These are phyloP conservation scores for Ammodytes dubius DNA, from an alignment of 2,113 vertebrate genomes.

Conservation along the genomic window DNA sequence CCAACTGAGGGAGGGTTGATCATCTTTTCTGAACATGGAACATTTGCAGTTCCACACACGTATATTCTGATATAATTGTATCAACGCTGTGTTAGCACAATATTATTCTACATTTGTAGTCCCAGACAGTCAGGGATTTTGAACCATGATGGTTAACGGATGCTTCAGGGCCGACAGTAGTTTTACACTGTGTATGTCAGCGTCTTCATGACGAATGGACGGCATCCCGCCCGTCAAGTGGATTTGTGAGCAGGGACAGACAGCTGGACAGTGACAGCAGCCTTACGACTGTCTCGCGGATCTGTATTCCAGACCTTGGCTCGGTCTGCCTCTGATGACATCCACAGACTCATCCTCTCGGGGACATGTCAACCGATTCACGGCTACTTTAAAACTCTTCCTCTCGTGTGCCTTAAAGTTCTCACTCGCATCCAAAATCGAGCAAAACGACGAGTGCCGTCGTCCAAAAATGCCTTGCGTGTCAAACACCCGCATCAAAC, in stretches of 20 bases:
- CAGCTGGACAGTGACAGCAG: slow-evolving; percentile 50
- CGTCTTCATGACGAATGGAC: slow-evolving; percentile 50
- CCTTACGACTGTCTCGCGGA: slow-evolving; percentile 54
- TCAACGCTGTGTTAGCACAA: not conserved
- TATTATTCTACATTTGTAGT: not conserved
- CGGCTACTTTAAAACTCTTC: slow-evolving; percentile 46
- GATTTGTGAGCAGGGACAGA: slow-evolving; percentile 67
- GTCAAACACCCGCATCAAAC: slow-evolving; percentile 8
- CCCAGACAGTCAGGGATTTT: not conserved
- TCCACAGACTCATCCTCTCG: slow-evolving; percentile 70
- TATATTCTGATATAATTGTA: not conserved
- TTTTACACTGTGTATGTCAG: slow-evolving; percentile 24
- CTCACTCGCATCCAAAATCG: slow-evolving; percentile 34
- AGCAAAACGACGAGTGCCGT: not conserved
- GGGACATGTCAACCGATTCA: slow-evolving; percentile 62
- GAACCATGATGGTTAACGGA: not conserved
- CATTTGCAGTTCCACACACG: not conserved
- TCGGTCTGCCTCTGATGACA: slow-evolving; percentile 77
- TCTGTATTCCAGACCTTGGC: slow-evolving; percentile 78
- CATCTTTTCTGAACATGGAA: no score
- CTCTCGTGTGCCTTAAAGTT: slow-evolving; percentile 39
- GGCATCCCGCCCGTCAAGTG: slow-evolving; percentile 61
- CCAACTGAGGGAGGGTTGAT: no score
- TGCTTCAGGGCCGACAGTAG: not conserved
- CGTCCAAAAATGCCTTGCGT: not conserved